Evolutionary conservation across 2,888 invertebrate species (phyloP).

Genomic region (Synanthedon vespiformis): DNA sequence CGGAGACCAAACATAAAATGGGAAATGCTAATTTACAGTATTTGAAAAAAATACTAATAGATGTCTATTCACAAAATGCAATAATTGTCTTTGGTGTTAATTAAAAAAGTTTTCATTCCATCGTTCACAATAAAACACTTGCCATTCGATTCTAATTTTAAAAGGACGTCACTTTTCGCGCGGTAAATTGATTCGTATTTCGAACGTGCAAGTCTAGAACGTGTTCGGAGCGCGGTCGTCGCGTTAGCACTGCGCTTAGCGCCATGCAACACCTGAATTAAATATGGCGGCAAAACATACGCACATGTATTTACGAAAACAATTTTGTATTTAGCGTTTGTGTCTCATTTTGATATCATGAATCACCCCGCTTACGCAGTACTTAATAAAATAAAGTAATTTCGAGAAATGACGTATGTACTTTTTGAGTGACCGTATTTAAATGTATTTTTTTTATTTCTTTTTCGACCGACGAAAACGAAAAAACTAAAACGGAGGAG

Average conservation of each 20-base stretch:
- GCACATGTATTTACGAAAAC: conserved; percentile 12
- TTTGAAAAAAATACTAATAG: too few relatives aligned
- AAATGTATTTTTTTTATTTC: too few relatives aligned
- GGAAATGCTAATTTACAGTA: background rate
- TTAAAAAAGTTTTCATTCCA: conserved; percentile 18
- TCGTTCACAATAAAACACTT: conserved; percentile 17
- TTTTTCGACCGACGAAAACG: too few relatives aligned
- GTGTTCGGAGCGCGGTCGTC: conserved; percentile 23
- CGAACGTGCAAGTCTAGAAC: conserved; percentile 20
- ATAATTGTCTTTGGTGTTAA: background rate
- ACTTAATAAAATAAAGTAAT: background rate
- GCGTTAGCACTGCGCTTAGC: conserved; percentile 29
- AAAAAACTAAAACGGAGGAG: too few relatives aligned
- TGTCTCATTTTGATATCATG: conserved; percentile 8
- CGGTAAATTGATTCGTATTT: conserved; percentile 16
- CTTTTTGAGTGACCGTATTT: too few relatives aligned
- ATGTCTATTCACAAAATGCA: background rate
- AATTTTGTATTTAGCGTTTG: conserved; percentile 8
- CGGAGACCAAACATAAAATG: background rate
- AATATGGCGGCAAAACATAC: conserved; percentile 12
- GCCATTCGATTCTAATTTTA: conserved; percentile 6
- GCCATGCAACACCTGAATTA: conserved; percentile 26
- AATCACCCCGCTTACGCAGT: conserved; percentile 1
- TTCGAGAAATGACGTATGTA: background rate
- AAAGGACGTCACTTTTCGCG: conserved; percentile 22